These are phyloP conservation scores for Dipodomys spectabilis DNA, from an alignment of 2,113 vertebrate species.

Conservation along the genomic window DNA sequence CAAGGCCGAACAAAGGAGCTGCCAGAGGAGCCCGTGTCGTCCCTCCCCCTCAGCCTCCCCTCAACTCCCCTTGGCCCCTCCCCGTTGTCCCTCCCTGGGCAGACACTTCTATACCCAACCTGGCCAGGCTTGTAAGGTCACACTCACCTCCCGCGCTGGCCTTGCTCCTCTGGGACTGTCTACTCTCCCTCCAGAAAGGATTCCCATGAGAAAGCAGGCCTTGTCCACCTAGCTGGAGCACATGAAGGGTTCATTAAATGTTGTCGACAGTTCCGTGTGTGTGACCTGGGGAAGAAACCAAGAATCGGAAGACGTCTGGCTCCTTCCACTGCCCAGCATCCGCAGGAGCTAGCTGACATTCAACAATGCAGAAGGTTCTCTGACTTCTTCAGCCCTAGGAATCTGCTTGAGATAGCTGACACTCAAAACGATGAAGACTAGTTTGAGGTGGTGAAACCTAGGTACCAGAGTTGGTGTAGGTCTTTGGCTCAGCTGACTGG, in stretches of 20 bases:
- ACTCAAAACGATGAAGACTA: not conserved
- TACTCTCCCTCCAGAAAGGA: too few species aligned
- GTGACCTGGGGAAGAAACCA: too few species aligned
- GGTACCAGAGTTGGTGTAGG: not conserved
- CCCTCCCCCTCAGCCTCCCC: too few species aligned
- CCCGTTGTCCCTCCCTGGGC: too few species aligned
- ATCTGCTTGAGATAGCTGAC: not conserved
- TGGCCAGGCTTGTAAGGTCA: not conserved
- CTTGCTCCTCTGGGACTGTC: too few species aligned
- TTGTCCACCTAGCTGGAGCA: not conserved
- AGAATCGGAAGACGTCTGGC: too few species aligned
- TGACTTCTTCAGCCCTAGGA: not conserved
- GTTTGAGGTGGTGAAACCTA: not conserved
- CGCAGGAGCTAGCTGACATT: not conserved
- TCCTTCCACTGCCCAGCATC: not conserved
- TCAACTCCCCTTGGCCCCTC: too few species aligned
- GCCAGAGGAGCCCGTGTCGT: too few species aligned
- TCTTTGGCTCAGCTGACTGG: too few species aligned
- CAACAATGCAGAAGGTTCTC: not conserved
- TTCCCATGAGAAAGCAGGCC: not conserved
- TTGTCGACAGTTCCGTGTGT: too few species aligned
- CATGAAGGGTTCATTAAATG: too few species aligned
- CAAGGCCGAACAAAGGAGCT: not conserved
- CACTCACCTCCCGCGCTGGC: not conserved
- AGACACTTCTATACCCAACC: too few species aligned